Conservation (phyloP, 2,888 invertebrate genomes). For the Diarsia rubi region DNA sequence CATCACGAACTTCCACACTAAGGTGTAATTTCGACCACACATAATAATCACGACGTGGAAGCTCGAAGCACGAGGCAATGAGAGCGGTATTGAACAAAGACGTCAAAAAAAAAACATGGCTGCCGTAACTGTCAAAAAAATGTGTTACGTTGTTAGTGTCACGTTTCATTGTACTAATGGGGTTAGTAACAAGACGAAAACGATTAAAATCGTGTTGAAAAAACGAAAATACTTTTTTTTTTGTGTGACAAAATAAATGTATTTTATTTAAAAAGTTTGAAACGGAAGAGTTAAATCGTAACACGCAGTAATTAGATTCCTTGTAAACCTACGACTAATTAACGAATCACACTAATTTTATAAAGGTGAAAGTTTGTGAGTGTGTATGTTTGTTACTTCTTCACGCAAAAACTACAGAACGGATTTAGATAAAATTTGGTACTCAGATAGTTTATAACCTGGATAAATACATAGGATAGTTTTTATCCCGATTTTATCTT, state of each 20-base stretch:
- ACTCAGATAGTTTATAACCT: too few relatives aligned
- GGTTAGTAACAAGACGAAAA: not conserved
- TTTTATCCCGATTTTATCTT: too few relatives aligned
- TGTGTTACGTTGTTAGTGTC: constrained; percentile 7
- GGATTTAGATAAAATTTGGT: too few relatives aligned
- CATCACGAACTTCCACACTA: constrained; percentile 43
- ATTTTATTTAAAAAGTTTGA: too few relatives aligned
- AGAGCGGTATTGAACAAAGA: constrained; percentile 38
- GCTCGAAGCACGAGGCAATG: constrained; percentile 37
- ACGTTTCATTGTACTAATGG: constrained; percentile 7
- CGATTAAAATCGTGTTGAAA: not conserved
- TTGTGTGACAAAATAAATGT: not conserved
- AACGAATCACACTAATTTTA: too few relatives aligned
- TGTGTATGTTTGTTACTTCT: too few relatives aligned
- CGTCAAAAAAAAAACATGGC: constrained; percentile 17
- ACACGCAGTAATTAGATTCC: too few relatives aligned
- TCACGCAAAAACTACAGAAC: too few relatives aligned
- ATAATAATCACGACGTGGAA: constrained; percentile 49
- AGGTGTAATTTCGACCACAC: constrained; percentile 59
- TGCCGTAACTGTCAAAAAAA: constrained; percentile 12
- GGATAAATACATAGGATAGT: too few relatives aligned
- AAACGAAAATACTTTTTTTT: not conserved
- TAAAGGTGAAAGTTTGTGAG: too few relatives aligned
- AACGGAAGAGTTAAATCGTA: too few relatives aligned
- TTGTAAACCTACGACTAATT: too few relatives aligned